Conservation (phyloP, 2,888 invertebrate genomes). For the Caenorhabditis afra region DNA sequence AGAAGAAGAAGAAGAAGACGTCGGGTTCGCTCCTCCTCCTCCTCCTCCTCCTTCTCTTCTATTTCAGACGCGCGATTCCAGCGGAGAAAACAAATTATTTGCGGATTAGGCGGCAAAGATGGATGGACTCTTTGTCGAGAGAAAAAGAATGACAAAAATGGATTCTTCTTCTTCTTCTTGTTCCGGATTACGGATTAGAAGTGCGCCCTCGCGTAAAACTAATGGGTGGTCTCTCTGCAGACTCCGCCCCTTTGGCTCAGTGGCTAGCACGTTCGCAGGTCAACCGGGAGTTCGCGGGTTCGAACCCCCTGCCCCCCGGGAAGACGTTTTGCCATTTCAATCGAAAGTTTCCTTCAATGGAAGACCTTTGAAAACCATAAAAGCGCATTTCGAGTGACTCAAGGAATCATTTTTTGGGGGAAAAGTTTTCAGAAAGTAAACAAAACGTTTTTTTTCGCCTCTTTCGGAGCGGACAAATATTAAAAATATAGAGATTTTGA, state of each 20-base stretch:
- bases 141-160: background rate
- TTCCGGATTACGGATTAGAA: background rate
- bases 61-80: too few relatives aligned
- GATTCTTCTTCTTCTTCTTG: background rate
- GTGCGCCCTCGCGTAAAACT: too few relatives aligned
- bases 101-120: constrained; percentile 29
- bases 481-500: background rate
- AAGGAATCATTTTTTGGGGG: background rate
- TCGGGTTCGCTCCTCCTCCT: background rate
- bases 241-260: constrained; percentile 11
- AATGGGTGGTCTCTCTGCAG: background rate
- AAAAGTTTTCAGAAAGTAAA: constrained; percentile 1
- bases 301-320: too few relatives aligned
- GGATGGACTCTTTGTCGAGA: background rate
- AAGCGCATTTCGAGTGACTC: too few relatives aligned
- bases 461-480: constrained; percentile 6
- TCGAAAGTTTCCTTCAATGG: too few relatives aligned
- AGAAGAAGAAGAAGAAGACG: background rate
- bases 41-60: background rate
- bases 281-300: too few relatives aligned
- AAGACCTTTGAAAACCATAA: background rate
- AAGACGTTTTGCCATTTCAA: too few relatives aligned
- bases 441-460: background rate
- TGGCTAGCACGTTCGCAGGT: background rate
- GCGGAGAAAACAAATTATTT: constrained; percentile 46